Conservation (phyloP, 2,797 vertebrate genomes). For the Sebastes cheni region DNA sequence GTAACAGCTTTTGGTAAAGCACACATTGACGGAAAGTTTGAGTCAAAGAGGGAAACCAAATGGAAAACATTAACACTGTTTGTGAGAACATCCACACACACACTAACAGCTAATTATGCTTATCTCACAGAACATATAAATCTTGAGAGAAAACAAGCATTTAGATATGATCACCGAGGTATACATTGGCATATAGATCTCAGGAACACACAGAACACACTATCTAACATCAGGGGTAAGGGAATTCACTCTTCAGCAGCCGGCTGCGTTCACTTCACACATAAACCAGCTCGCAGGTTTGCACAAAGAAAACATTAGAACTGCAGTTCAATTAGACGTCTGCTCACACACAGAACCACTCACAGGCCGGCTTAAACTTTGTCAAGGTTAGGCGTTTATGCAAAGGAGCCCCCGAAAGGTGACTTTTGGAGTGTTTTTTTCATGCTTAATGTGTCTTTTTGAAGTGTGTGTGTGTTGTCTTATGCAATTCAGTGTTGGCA, state of each 20-base stretch:
- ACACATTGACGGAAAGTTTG: slow-evolving; percentile 18
- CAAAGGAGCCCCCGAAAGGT: slow-evolving; percentile 15
- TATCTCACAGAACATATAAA: slow-evolving; percentile 14
- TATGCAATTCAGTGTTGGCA: slow-evolving; percentile 18
- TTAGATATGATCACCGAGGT: slow-evolving; percentile 4
- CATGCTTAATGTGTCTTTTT: slow-evolving; percentile 20
- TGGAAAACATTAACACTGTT: slow-evolving; percentile 7
- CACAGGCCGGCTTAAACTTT: not conserved
- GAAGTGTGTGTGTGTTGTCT: slow-evolving; percentile 23
- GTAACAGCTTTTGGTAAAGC: slow-evolving; percentile 40
- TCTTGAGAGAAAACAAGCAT: not conserved
- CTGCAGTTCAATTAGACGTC: slow-evolving; percentile 35
- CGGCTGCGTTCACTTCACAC: not conserved
- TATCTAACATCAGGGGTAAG: not conserved
- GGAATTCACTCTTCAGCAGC: not conserved
- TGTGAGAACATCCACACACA: not conserved
- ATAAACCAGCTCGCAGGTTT: not conserved
- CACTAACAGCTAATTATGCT: not conserved
- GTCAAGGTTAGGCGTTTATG: slow-evolving; percentile 38
- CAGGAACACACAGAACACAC: not conserved
- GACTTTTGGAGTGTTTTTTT: slow-evolving; percentile 3
- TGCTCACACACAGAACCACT: slow-evolving; percentile 20
- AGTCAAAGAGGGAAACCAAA: slow-evolving; percentile 6
- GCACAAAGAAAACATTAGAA: slow-evolving; percentile 24
- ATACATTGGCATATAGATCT: not conserved